Evolutionary conservation across 2,888 invertebrate species (phyloP).

Genomic region (Heliconius hortense): DNA sequence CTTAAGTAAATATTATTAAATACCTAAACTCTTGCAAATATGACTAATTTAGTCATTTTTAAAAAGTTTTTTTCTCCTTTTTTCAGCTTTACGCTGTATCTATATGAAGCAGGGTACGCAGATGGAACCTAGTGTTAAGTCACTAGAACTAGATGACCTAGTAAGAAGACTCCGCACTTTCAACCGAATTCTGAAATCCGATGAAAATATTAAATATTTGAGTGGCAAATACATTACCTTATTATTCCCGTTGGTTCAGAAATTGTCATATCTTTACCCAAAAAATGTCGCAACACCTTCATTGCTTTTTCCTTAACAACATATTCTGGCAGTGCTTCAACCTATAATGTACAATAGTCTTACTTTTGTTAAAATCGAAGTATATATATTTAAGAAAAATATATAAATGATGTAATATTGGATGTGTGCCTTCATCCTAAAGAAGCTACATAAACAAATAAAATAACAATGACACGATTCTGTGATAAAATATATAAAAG

Average conservation of each 20-base stretch:
- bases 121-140: background rate
- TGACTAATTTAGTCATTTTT: background rate
- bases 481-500: no score
- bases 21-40: background rate
- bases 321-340: conserved; percentile 66
- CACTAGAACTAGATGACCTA: background rate
- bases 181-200: background rate
- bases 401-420: no score
- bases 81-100: background rate
- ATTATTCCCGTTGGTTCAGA: conserved; percentile 63
- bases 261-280: conserved; percentile 56
- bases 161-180: background rate
- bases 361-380: no score
- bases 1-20: background rate
- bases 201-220: no score
- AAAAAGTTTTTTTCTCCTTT: background rate
- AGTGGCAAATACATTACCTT: conserved; percentile 49
- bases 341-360: conserved; percentile 49
- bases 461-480: no score
- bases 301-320: conserved; percentile 61
- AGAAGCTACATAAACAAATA: no score
- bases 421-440: no score
- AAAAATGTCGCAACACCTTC: conserved; percentile 59
- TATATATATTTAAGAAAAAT: no score
- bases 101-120: background rate